Evolutionary conservation across 2,113 vertebrate species (phyloP).

Genomic region (Diadophis punctatus): DNA sequence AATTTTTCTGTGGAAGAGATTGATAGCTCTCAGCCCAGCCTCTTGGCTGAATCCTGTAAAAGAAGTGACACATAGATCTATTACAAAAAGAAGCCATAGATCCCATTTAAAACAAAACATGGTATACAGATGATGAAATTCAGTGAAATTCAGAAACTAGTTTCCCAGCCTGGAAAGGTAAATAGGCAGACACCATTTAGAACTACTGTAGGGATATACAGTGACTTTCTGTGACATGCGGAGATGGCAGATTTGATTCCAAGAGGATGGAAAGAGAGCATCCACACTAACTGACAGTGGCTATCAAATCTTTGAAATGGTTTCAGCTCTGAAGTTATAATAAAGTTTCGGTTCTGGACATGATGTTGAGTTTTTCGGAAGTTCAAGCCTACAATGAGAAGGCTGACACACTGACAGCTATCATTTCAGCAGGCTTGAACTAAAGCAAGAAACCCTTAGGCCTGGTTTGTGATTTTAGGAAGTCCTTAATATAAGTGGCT

Average conservation of each 20-base stretch:
- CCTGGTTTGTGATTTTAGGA: background rate
- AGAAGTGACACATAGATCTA: background rate
- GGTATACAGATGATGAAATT: background rate
- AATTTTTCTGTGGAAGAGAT: background rate
- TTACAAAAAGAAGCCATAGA: background rate
- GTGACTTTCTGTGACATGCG: background rate
- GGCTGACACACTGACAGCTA: background rate
- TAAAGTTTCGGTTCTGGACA: background rate
- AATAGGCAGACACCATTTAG: background rate
- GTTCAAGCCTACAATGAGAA: background rate
- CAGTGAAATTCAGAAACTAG: background rate
- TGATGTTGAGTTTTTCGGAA: background rate
- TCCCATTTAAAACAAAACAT: background rate
- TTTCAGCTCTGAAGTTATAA: background rate
- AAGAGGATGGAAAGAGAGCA: background rate
- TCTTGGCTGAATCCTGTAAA: background rate
- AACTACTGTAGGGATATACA: background rate
- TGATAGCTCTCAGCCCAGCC: background rate
- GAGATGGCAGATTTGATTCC: background rate
- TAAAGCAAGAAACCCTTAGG: background rate
- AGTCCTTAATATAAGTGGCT: background rate
- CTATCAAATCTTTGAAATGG: background rate
- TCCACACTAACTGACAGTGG: background rate
- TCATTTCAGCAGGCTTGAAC: background rate
- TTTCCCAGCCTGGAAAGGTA: background rate